Conservation (phyloP, 1,140 invertebrate genomes). For the Calosoma granatense region DNA sequence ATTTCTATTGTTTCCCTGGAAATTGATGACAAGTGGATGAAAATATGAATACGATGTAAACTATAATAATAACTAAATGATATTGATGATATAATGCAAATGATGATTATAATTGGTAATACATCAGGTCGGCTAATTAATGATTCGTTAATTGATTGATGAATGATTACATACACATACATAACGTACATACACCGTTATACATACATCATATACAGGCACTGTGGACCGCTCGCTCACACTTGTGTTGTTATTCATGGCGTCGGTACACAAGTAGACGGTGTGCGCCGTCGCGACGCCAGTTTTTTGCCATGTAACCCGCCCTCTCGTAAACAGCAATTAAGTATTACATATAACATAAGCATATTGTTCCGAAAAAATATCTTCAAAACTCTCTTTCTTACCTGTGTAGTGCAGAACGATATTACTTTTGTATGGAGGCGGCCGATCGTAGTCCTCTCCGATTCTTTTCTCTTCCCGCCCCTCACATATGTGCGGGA, state of each 20-base stretch:
- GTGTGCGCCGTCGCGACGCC: too few species aligned
- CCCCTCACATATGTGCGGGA: too few species aligned
- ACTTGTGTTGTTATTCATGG: not conserved
- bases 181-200: too few species aligned
- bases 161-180: too few species aligned
- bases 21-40: constrained; percentile 12
- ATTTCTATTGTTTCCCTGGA: constrained; percentile 27
- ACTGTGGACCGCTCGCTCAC: too few species aligned
- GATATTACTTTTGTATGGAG: not conserved
- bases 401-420: not conserved
- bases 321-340: not conserved
- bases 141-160: too few species aligned
- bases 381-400: not conserved
- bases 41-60: not conserved
- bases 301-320: not conserved
- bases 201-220: too few species aligned
- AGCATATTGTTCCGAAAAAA: not conserved
- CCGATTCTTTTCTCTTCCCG: not conserved
- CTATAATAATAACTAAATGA: too few species aligned
- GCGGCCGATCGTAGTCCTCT: not conserved
- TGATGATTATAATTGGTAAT: too few species aligned
- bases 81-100: too few species aligned
- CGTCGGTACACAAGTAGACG: too few species aligned
- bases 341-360: not conserved
- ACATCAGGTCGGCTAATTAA: too few species aligned